Conservation (phyloP, 1,140 invertebrate genomes). For the Drosophila simulans region DNA sequence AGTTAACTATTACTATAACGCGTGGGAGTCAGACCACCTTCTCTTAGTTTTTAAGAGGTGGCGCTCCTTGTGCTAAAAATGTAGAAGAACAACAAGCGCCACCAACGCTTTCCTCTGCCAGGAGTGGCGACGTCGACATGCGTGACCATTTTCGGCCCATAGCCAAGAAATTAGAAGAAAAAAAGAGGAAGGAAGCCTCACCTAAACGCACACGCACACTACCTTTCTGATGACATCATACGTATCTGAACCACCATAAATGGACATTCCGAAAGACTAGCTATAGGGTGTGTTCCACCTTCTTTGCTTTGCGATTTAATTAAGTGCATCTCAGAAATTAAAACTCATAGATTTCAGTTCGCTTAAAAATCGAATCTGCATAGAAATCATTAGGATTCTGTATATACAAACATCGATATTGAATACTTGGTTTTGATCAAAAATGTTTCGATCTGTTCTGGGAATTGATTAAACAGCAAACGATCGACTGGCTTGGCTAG, state of each 20-base stretch:
- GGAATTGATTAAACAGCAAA: background rate
- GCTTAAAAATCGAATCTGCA: background rate
- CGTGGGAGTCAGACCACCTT: conserved; percentile 36
- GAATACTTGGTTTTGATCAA: background rate
- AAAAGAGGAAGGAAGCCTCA: conserved; percentile 52
- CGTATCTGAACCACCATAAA: conserved; percentile 40
- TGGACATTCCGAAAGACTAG: conserved; percentile 31
- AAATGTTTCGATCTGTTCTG: background rate
- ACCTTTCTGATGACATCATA: conserved; percentile 42
- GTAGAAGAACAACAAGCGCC: background rate
- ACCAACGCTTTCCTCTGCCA: conserved; percentile 36
- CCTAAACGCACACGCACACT: conserved; percentile 43
- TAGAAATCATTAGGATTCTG: background rate
- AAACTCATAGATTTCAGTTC: background rate
- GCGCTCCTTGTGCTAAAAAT: conserved; percentile 40
- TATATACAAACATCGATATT: too few relatives aligned
- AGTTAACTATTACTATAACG: conserved; percentile 30
- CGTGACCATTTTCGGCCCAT: conserved; percentile 72
- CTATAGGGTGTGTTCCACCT: conserved; percentile 25
- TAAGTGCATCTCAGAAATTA: background rate
- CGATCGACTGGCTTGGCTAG: conserved; percentile 15
- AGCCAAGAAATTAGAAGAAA: conserved; percentile 10
- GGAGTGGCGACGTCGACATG: conserved; percentile 55
- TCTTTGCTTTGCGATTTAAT: conserved; percentile 13
- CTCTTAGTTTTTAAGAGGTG: conserved; percentile 14